Conservation (phyloP, 2,888 invertebrate species). For the Hoplodrina blanda region DNA sequence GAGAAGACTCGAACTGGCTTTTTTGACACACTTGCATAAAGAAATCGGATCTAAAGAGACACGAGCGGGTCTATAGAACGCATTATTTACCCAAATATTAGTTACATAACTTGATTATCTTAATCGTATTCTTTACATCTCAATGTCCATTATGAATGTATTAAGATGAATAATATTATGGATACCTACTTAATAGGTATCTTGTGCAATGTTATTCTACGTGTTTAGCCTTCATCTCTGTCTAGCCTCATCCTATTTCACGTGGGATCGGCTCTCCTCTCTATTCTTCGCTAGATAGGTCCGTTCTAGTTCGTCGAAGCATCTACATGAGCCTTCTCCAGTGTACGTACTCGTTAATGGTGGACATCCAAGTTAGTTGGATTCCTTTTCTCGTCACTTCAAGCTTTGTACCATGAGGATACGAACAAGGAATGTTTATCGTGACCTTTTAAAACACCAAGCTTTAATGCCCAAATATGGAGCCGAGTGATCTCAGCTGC, state of each 20-base stretch:
- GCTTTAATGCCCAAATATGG: conserved; percentile 15
- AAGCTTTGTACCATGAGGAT: background rate
- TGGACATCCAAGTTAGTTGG: background rate
- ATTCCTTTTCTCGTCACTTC: background rate
- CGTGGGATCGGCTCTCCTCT: background rate
- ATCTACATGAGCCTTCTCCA: background rate
- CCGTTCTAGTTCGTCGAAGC: background rate
- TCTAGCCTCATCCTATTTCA: background rate
- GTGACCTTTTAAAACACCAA: background rate
- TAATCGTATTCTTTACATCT: background rate
- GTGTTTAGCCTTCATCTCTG: background rate
- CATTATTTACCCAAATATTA: conserved; percentile 16
- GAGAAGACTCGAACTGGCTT: conserved; percentile 1
- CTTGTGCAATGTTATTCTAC: background rate
- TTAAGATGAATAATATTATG: background rate
- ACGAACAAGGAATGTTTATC: background rate
- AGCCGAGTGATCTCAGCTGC: background rate
- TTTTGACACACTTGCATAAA: conserved; percentile 31
- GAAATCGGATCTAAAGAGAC: background rate
- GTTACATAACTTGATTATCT: conserved; percentile 19
- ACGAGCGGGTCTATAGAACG: background rate
- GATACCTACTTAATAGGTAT: background rate
- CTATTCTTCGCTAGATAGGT: no score
- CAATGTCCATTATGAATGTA: background rate
- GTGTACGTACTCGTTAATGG: background rate